A percentile compares a stretch with the other conserved stretches of the same genome.
phyloP scores from a whole-genome alignment of 2,113 vertebrate species.

The Engystomops pustulosus region DNA sequence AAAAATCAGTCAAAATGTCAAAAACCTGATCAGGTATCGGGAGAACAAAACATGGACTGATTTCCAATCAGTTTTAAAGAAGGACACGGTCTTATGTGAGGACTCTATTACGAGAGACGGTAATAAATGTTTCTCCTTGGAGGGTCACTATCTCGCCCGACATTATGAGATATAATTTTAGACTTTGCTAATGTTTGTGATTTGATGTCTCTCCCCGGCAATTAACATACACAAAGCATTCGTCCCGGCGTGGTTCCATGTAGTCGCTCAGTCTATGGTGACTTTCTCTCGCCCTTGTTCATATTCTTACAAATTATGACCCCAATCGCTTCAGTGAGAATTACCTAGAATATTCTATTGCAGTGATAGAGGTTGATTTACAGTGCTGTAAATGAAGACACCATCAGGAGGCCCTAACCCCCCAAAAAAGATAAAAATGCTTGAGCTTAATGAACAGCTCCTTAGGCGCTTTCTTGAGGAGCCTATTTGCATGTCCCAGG shows the following conservation, averaged over 20 bases:
- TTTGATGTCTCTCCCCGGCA: conserved; percentile 4
- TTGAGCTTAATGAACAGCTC: conserved; percentile 54
- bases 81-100: background rate
- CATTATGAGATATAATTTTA: background rate
- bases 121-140: background rate
- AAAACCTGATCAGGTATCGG: background rate
- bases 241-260: background rate
- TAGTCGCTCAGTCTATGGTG: background rate
- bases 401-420: conserved; percentile 49
- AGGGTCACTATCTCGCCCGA: background rate
- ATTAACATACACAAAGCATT: conserved; percentile 23
- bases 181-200: conserved; percentile 1
- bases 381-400: conserved; percentile 54
- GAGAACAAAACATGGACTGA: background rate
- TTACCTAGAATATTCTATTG: conserved; percentile 49
- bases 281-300: conserved; percentile 51
- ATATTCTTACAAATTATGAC: conserved; percentile 40
- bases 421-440: conserved; percentile 47
- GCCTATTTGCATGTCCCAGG: conserved; percentile 54
- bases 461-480: conserved; percentile 45
- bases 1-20: no score
- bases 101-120: background rate
- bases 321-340: conserved; percentile 57
- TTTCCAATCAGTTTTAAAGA: background rate
- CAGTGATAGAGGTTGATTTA: conserved; percentile 49